Evolutionary conservation across 1,140 invertebrate genomes (phyloP).

Genomic region (Parapsyche elsis): DNA sequence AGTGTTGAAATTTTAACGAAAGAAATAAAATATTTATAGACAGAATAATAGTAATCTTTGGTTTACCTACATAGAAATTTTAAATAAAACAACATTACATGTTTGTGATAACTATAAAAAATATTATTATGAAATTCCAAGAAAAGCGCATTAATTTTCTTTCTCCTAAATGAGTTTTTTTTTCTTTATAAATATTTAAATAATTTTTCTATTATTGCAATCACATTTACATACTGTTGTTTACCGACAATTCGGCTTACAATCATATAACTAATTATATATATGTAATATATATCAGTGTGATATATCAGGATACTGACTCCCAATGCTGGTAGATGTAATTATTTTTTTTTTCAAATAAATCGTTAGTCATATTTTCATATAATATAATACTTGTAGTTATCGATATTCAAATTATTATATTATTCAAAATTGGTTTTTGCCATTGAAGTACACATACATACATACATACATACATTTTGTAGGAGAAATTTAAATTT

Average conservation of each 20-base stretch:
- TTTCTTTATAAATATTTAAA: slow-evolving; percentile 46
- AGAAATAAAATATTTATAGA: neutral
- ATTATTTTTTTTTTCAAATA: too few species aligned
- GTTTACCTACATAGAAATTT: slow-evolving; percentile 2
- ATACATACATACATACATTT: too few species aligned
- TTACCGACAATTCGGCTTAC: slow-evolving; percentile 43
- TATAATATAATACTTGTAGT: too few species aligned
- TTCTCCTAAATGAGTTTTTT: slow-evolving; percentile 36
- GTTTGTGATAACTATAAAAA: slow-evolving; percentile 1
- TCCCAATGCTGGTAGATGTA: too few species aligned
- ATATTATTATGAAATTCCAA: slow-evolving; percentile 21
- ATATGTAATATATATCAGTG: neutral
- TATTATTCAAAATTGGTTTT: too few species aligned
- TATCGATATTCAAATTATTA: too few species aligned
- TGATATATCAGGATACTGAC: neutral
- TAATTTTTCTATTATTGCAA: slow-evolving; percentile 56
- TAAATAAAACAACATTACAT: neutral
- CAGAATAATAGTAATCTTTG: neutral
- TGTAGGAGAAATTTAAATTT: too few species aligned
- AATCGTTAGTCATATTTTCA: too few species aligned
- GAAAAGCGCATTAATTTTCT: slow-evolving; percentile 36
- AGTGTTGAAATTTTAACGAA: neutral
- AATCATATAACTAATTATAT: slow-evolving; percentile 41
- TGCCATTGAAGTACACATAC: too few species aligned
- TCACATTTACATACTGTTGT: slow-evolving; percentile 55